Percentiles rank a stretch among this genome's conserved stretches.
These are phyloP conservation scores for Drosophila yakuba DNA, from an alignment of 1,140 invertebrate genomes.

Conservation along the genomic window DNA sequence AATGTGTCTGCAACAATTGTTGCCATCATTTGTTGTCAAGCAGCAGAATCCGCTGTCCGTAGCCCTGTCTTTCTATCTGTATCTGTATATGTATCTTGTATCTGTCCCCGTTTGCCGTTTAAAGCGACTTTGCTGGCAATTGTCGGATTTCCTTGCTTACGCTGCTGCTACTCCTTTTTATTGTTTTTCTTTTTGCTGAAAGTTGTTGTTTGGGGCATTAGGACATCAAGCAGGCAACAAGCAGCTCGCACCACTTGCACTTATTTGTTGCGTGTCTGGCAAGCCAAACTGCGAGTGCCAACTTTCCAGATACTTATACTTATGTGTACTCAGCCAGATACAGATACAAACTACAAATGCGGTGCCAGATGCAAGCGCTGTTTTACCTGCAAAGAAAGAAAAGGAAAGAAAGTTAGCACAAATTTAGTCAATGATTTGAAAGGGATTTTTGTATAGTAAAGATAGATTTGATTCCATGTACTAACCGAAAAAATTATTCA, in stretches of 20 bases:
- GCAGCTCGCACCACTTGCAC: conserved; percentile 58
- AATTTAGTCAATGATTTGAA: conserved; percentile 10
- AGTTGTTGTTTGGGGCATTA: conserved; percentile 61
- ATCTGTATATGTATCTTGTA: background rate
- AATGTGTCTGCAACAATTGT: conserved; percentile 82
- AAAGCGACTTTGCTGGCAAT: conserved; percentile 56
- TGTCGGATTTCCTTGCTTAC: conserved; percentile 60
- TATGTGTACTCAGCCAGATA: conserved; percentile 19
- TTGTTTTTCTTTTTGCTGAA: background rate
- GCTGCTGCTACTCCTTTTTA: conserved; percentile 35
- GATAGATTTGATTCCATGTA: background rate
- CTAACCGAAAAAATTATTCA: background rate
- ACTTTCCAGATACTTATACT: conserved; percentile 12
- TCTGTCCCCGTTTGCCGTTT: conserved; percentile 33
- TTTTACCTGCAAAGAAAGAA: conserved; percentile 59
- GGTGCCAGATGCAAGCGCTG: conserved; percentile 25
- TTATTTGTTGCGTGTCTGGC: conserved; percentile 63
- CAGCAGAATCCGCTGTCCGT: conserved; percentile 6
- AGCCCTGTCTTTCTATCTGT: conserved; percentile 11
- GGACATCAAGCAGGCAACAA: conserved; percentile 46
- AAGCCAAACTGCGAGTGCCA: conserved; percentile 29
- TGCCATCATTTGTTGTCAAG: conserved; percentile 70
- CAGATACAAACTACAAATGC: conserved; percentile 16
- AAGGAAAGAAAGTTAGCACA: conserved; percentile 26
- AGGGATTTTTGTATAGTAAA: background rate